A percentile compares a stretch with the other conserved stretches of the same genome.
Conservation (phyloP, 2,888 invertebrate genomes). For the Phyto melanocephala region DNA sequence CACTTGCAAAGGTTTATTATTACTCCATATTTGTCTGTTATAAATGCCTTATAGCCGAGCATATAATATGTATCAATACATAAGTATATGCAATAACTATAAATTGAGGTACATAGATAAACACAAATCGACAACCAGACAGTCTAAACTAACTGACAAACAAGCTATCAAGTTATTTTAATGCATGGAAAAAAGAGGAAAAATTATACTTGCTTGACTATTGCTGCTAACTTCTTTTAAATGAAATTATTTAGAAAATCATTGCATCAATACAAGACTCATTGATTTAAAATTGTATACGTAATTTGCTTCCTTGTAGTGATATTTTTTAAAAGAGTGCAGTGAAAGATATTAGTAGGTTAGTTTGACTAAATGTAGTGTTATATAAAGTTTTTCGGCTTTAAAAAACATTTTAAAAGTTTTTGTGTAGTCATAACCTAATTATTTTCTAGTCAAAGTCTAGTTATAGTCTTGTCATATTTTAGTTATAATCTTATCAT, state of each 20-base stretch:
- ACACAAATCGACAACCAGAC: constrained; percentile 13
- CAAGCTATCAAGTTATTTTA: background rate
- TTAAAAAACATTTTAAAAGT: no score
- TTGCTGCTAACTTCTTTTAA: constrained; percentile 28
- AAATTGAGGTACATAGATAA: constrained; percentile 26
- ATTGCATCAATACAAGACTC: constrained; percentile 38
- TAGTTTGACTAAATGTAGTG: no score
- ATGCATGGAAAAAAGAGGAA: background rate
- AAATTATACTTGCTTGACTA: constrained; percentile 20
- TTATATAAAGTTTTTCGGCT: no score
- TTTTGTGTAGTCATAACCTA: no score
- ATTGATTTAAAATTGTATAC: constrained; percentile 42
- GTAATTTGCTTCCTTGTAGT: background rate
- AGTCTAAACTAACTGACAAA: background rate
- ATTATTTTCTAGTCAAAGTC: no score
- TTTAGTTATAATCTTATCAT: no score
- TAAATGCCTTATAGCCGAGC: constrained; percentile 51
- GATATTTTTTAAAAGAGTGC: background rate
- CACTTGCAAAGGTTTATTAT: background rate
- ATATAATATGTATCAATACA: constrained; percentile 55
- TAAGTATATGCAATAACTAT: constrained; percentile 30
- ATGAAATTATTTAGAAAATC: constrained; percentile 57
- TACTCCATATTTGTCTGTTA: constrained; percentile 35
- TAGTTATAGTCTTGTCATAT: no score
- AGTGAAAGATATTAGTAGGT: background rate